Percentiles rank a stretch among this genome's conserved stretches.
Conservation (phyloP, 2,888 invertebrate species). For the Anodontia alba region DNA sequence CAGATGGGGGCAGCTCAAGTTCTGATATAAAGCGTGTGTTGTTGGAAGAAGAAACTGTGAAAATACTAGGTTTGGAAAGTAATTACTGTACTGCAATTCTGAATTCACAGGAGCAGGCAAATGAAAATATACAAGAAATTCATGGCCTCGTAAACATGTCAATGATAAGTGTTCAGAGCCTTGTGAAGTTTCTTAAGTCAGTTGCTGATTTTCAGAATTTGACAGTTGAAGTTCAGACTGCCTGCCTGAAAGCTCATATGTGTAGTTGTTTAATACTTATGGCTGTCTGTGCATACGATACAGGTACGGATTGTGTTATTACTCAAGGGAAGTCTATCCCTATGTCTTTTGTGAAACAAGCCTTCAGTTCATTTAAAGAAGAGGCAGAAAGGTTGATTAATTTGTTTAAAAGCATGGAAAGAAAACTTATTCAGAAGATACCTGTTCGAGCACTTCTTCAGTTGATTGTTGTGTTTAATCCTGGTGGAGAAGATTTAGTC, state of each 20-base stretch:
- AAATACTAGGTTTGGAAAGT: too few relatives aligned
- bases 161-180: constrained; percentile 87
- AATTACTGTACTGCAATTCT: too few relatives aligned
- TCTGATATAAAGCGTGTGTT: too few relatives aligned
- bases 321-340: neutral
- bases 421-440: constrained; percentile 90
- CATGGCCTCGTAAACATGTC: neutral
- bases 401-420: neutral
- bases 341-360: neutral
- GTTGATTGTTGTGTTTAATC: constrained; percentile 95
- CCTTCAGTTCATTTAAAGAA: neutral
- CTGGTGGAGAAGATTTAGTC: constrained; percentile 90
- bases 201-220: constrained; percentile 94
- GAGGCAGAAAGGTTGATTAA: neutral
- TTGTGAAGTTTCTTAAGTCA: constrained; percentile 88
- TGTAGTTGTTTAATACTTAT: constrained; percentile 90
- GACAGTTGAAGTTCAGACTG: constrained; percentile 97
- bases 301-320: constrained; percentile 85
- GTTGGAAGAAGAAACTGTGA: too few relatives aligned
- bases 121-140: neutral
- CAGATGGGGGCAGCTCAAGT: too few relatives aligned
- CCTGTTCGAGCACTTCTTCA: constrained; percentile 95
- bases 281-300: constrained; percentile 96
- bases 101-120: too few relatives aligned
- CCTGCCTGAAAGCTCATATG: constrained; percentile 90